Evolutionary conservation across 2,888 invertebrate genomes (phyloP).

Genomic region (Argyresthia albistria): DNA sequence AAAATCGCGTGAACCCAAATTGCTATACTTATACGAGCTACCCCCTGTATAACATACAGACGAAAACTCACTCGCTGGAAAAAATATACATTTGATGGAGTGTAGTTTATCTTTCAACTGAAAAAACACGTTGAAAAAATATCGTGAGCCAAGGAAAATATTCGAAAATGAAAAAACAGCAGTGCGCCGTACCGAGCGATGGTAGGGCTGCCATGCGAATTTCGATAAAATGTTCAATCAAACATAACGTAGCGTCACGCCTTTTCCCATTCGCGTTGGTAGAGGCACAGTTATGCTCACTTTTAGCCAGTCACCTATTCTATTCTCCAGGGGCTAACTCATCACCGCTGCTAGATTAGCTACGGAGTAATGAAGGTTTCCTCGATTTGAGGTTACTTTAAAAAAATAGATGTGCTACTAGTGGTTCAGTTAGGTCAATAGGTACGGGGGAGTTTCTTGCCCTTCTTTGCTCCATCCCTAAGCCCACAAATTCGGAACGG

Average conservation of each 20-base stretch:
- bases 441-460: too few relatives aligned
- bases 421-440: too few relatives aligned
- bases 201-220: slow-evolving; percentile 35
- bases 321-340: too few relatives aligned
- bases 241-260: too few relatives aligned
- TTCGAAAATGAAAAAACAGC: slow-evolving; percentile 72
- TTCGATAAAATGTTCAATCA: neutral
- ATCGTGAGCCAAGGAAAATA: slow-evolving; percentile 68
- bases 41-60: neutral
- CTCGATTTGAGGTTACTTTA: too few relatives aligned
- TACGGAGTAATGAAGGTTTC: too few relatives aligned
- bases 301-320: too few relatives aligned
- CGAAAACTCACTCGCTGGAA: slow-evolving; percentile 17
- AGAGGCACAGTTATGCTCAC: too few relatives aligned
- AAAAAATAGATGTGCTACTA: too few relatives aligned
- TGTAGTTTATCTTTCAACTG: slow-evolving; percentile 70
- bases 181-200: slow-evolving; percentile 29
- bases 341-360: too few relatives aligned
- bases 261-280: neutral
- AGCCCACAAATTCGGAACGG: too few relatives aligned
- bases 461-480: too few relatives aligned
- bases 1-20: neutral
- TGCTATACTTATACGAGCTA: neutral
- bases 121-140: slow-evolving; percentile 68
- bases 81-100: slow-evolving; percentile 63